Evolutionary conservation across 92 coral and sea anemone genomes (phyloP).

Genomic region (Parazoanthus darwini): DNA sequence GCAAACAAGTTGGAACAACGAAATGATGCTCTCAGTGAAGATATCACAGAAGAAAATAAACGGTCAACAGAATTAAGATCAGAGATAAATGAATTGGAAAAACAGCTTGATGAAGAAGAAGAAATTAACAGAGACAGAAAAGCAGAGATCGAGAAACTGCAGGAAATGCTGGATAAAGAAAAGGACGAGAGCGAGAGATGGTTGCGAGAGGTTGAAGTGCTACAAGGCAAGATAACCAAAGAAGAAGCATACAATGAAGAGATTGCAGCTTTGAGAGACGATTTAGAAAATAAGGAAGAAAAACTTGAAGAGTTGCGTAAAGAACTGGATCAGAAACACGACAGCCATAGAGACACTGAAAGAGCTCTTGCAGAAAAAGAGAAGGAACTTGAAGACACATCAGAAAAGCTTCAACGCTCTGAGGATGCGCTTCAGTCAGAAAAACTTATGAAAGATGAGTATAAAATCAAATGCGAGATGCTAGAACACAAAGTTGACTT

Average conservation of each 20-base stretch:
- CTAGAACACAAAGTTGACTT: conserved; percentile 64
- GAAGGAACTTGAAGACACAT: conserved; percentile 17
- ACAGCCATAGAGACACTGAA: conserved; percentile 2
- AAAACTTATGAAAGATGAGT: conserved; percentile 69
- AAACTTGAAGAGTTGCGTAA: conserved; percentile 34
- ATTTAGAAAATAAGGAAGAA: conserved; percentile 59
- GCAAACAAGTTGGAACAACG: conserved; percentile 71
- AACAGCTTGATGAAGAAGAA: conserved; percentile 63
- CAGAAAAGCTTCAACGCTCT: conserved; percentile 55
- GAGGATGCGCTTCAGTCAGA: conserved; percentile 67
- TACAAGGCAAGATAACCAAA: conserved; percentile 60
- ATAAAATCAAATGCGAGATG: conserved; percentile 70
- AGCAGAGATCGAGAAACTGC: conserved; percentile 56
- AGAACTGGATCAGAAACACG: conserved; percentile 24
- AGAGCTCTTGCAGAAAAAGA: conserved; percentile 19
- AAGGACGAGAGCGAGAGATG: conserved; percentile 66
- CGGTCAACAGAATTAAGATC: conserved; percentile 65
- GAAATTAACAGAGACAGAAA: conserved; percentile 52
- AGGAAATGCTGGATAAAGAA: conserved; percentile 49
- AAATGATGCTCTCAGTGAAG: conserved; percentile 64
- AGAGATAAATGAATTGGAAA: conserved; percentile 64
- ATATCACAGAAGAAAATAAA: conserved; percentile 61
- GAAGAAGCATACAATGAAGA: conserved; percentile 50
- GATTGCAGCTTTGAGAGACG: conserved; percentile 36
- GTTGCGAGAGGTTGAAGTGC: conserved; percentile 54